Evolutionary conservation across 2,113 vertebrate genomes (phyloP), one percentile per base, ranked within the genome.

Genomic region (Protobothrops flavoviridis): DNA sequence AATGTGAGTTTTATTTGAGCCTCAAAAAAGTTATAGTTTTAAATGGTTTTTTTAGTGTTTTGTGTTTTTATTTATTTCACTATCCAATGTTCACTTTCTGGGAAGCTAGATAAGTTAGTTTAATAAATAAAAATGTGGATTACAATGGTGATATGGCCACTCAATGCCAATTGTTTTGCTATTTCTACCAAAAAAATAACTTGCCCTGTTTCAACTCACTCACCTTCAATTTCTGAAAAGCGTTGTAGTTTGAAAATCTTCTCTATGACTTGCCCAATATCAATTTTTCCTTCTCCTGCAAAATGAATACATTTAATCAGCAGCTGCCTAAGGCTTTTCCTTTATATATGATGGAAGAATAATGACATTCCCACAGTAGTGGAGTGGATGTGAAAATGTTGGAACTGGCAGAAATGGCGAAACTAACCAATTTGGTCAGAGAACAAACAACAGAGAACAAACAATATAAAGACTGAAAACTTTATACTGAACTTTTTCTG

Each of bases 201-300:
- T 29, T 29, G 57, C 33, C 61, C 48, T 89, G n/a, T 7, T 26
- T 69, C 39, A 21, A 7, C 4, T 29, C 39, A n/a, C 93, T 91
- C 64, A 93, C 93, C 87, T 61, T 85, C 43, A 45, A 93, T 85
- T 15, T 85, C 90, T 52, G 64, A 39, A 69, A 93, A 93, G 23
- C 93, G 87, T 29, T 13, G 43, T 21, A 50, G 43, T 89, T 89
- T 85, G 43, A 87, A 29, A 89, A 93, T 43, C 43, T 59, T 39
- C 29, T 13, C 29, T 69, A 53, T 52, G 29, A 93, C 29, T n/a
- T 93, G 43, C 20, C 8, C 90, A 56, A 91, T 85, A 29, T 93
- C 69, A 85, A 91, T 10, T 59, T 91, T 91, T 20, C 93, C 90
- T 43, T 91, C 87, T 29, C 1, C 93, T 93, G 90, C 7, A 91